These are phyloP conservation scores for Pedetes capensis DNA, from an alignment of 2,113 vertebrate genomes.

Conservation along the genomic window DNA sequence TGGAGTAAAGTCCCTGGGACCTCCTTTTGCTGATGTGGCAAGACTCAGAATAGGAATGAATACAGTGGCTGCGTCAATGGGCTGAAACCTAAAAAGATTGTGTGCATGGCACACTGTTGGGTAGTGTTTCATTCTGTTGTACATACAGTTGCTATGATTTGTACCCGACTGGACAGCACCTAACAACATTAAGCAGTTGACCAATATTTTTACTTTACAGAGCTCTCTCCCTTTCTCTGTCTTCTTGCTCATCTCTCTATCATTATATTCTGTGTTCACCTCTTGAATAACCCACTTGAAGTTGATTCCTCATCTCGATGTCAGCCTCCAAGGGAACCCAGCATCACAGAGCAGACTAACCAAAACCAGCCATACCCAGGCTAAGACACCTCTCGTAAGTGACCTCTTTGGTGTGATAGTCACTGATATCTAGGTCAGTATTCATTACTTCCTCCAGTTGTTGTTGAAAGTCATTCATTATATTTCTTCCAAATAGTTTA, in stretches of 20 bases:
- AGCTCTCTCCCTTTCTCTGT: neutral
- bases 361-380: neutral
- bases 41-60: no score
- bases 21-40: no score
- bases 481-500: neutral
- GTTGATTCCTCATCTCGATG: neutral
- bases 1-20: no score
- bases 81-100: no score
- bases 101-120: no score
- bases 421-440: neutral
- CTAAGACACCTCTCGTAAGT: neutral
- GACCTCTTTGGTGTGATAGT: neutral
- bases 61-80: no score
- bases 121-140: no score
- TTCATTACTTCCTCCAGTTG: neutral
- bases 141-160: no score
- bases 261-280: neutral
- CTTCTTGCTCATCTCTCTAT: neutral
- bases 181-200: neutral
- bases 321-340: neutral
- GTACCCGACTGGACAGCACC: no score
- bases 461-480: neutral
- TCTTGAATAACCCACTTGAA: neutral
- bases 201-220: neutral
- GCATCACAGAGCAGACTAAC: neutral